Evolutionary conservation across 30 jellyfish, hydroid and myxozoan species (phyloP).

Genomic region (Aurelia sp.): DNA sequence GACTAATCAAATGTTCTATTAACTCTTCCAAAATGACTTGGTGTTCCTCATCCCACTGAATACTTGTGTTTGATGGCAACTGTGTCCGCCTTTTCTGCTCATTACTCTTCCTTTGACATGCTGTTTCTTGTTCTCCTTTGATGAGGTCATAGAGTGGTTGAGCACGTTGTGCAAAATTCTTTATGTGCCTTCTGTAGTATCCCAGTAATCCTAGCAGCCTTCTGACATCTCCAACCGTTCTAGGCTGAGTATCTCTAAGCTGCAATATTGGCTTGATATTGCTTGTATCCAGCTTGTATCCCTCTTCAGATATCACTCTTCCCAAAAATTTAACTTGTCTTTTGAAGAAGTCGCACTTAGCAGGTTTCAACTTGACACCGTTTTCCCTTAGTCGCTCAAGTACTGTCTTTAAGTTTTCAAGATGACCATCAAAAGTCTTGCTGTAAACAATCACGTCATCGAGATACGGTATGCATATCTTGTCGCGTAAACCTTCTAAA

Average conservation of each 20-base stretch:
- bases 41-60: not conserved
- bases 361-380: conserved; percentile 32
- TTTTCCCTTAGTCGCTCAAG: conserved; percentile 11
- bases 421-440: conserved; percentile 29
- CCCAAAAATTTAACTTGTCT: conserved; percentile 39
- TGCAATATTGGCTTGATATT: conserved; percentile 18
- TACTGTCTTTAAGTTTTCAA: conserved; percentile 16
- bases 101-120: not conserved
- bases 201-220: conserved; percentile 33
- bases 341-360: conserved; percentile 46
- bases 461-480: conserved; percentile 56
- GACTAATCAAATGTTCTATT: conserved; percentile 15
- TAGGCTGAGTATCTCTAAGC: conserved; percentile 17
- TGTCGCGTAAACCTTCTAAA: conserved; percentile 28
- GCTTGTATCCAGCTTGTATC: conserved; percentile 9
- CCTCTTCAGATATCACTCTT: conserved; percentile 4
- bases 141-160: conserved; percentile 23
- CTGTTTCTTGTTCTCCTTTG: not conserved
- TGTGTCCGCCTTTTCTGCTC: not conserved
- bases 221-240: conserved; percentile 34
- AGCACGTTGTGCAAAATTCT: conserved; percentile 17
- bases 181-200: conserved; percentile 29
- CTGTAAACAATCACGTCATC: conserved; percentile 44
- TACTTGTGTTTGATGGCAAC: conserved; percentile 15
- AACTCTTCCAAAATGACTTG: no score